These are phyloP conservation scores for Pomacea canaliculata DNA, from an alignment of 2,888 invertebrate genomes.

Conservation along the genomic window DNA sequence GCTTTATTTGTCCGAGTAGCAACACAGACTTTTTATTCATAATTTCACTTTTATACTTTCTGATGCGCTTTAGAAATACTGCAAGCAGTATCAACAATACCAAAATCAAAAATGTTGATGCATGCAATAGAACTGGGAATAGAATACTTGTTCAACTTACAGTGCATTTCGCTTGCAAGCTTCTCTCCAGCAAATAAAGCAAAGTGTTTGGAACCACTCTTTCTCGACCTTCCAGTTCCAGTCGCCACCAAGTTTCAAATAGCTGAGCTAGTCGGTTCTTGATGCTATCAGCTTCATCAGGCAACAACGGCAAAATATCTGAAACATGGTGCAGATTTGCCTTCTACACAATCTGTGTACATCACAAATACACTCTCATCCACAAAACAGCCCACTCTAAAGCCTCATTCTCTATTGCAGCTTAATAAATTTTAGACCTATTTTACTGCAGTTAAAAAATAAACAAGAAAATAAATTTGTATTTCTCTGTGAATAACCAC, in stretches of 20 bases:
- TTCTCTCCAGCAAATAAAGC: constrained; percentile 48
- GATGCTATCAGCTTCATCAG: constrained; percentile 42
- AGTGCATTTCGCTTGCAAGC: constrained; percentile 35
- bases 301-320: constrained; percentile 30
- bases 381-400: neutral
- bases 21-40: too few relatives aligned
- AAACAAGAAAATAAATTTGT: too few relatives aligned
- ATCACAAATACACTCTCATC: neutral
- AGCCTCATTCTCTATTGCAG: too few relatives aligned
- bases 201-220: constrained; percentile 53
- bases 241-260: constrained; percentile 63
- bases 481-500: too few relatives aligned
- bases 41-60: too few relatives aligned
- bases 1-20: too few relatives aligned
- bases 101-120: too few relatives aligned
- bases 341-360: neutral
- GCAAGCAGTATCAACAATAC: too few relatives aligned
- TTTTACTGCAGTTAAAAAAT: too few relatives aligned
- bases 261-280: constrained; percentile 48
- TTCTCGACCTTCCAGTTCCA: constrained; percentile 46
- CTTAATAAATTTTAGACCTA: too few relatives aligned
- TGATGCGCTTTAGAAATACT: too few relatives aligned
- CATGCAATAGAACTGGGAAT: too few relatives aligned
- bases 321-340: neutral
- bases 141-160: constrained; percentile 30